phyloP scores from a whole-genome alignment of 1,140 invertebrate genomes.

The Euwallacea fornicatus region DNA sequence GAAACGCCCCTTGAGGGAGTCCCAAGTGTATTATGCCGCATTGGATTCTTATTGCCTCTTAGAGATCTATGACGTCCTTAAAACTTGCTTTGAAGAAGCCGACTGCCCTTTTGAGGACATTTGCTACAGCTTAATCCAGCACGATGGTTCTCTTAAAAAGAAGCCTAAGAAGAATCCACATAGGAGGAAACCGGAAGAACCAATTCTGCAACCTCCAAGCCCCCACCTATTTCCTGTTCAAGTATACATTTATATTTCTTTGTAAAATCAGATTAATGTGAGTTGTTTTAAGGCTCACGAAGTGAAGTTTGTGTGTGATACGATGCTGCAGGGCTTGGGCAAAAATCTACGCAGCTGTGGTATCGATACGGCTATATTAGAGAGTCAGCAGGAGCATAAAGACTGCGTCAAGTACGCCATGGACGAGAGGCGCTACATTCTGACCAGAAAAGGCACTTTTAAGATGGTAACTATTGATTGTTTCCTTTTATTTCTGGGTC shows the following conservation, averaged over 20 bases:
- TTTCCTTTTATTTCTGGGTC: conserved; percentile 2
- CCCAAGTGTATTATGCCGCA: conserved; percentile 80
- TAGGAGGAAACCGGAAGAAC: conserved; percentile 21
- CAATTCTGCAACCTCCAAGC: conserved; percentile 38
- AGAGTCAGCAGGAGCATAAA: conserved; percentile 56
- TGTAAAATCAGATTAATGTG: background rate
- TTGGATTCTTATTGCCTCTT: conserved; percentile 79
- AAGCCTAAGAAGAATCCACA: conserved; percentile 53
- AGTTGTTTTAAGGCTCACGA: conserved; percentile 36
- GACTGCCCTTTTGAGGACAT: conserved; percentile 64
- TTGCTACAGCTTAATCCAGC: conserved; percentile 58
- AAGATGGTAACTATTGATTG: conserved; percentile 48
- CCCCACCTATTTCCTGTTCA: conserved; percentile 36
- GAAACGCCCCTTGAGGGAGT: conserved; percentile 70
- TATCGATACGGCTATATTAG: conserved; percentile 62
- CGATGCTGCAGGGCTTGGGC: conserved; percentile 60
- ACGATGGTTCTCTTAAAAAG: conserved; percentile 54
- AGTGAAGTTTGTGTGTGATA: conserved; percentile 59
- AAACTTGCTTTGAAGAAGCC: conserved; percentile 55
- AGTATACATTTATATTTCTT: conserved; percentile 3
- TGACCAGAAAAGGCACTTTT: conserved; percentile 59
- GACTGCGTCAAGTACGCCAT: conserved; percentile 57
- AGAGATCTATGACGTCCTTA: conserved; percentile 59
- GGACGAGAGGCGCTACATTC: conserved; percentile 59
- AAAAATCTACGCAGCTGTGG: conserved; percentile 66